Conservation (phyloP, 1,140 invertebrate species). For the Ganaspis sp. region DNA sequence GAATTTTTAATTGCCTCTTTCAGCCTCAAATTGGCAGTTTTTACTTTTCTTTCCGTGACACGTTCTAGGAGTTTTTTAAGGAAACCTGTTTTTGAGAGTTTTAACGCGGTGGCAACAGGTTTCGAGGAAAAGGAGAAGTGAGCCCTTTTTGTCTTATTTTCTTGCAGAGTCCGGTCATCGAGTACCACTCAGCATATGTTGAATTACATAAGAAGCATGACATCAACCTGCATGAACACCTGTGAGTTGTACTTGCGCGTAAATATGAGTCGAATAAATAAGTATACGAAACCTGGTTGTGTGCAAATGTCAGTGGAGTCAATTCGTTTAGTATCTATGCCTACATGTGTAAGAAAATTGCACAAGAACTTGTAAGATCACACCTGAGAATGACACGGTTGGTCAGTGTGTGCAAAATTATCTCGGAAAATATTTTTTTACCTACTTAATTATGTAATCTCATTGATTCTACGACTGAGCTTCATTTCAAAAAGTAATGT, state of each 20-base stretch:
- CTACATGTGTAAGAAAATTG: neutral
- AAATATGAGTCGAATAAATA: slow-evolving; percentile 12
- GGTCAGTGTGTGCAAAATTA: neutral
- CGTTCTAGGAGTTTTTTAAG: neutral
- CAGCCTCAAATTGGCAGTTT: neutral
- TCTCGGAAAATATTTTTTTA: too few relatives aligned
- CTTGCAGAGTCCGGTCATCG: neutral
- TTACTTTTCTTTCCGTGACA: neutral
- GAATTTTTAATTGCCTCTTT: neutral
- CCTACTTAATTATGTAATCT: too few relatives aligned
- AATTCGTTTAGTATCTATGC: neutral
- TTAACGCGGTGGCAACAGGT: neutral
- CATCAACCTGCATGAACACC: slow-evolving; percentile 12
- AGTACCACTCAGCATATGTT: slow-evolving; percentile 1
- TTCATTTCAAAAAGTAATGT: too few relatives aligned
- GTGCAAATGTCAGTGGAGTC: neutral
- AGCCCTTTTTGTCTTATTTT: neutral
- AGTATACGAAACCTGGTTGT: neutral
- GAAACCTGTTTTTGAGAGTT: slow-evolving; percentile 16
- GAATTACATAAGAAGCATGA: slow-evolving; percentile 25
- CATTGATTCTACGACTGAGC: too few relatives aligned
- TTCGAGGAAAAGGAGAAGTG: neutral
- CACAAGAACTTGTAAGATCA: slow-evolving; percentile 4
- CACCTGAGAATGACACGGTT: slow-evolving; percentile 8
- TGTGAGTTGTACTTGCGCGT: neutral